A percentile compares a stretch with the other conserved stretches of the same genome.
phyloP scores from a whole-genome alignment of 2,888 invertebrate genomes.

The Acleris holmiana region DNA sequence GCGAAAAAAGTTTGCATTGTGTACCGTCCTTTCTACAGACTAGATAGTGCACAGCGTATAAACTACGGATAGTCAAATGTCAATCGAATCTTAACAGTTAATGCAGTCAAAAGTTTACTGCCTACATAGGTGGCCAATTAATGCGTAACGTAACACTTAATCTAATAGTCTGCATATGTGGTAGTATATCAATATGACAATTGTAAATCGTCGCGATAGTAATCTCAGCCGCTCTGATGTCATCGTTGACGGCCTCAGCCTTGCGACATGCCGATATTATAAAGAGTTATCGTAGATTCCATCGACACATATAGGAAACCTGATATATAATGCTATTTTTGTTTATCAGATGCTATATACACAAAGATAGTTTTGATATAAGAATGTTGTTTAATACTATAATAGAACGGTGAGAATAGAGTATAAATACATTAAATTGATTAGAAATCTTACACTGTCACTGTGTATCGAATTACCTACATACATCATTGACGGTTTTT shows the following conservation, averaged over 20 bases:
- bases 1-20: constrained; percentile 29
- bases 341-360: background rate
- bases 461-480: no score
- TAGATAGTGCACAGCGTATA: background rate
- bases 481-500: no score
- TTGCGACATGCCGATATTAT: constrained; percentile 39
- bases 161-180: constrained; percentile 49
- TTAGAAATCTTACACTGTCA: no score
- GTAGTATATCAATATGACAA: constrained; percentile 76
- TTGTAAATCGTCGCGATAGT: constrained; percentile 78
- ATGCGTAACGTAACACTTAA: constrained; percentile 61
- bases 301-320: constrained; percentile 8
- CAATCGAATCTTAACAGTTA: background rate
- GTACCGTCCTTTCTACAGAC: constrained; percentile 6
- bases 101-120: constrained; percentile 1
- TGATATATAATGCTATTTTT: constrained; percentile 8
- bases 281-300: constrained; percentile 22
- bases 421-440: no score
- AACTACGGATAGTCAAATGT: background rate
- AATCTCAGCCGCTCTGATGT: constrained; percentile 72
- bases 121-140: constrained; percentile 66
- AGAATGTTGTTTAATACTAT: background rate
- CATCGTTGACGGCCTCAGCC: constrained; percentile 51
- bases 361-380: background rate
- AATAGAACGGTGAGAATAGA: no score